Evolutionary conservation across 2,113 vertebrate species (phyloP), one percentile per base, ranked within the genome.

Genomic region (Neodontobutis hainanensis): DNA sequence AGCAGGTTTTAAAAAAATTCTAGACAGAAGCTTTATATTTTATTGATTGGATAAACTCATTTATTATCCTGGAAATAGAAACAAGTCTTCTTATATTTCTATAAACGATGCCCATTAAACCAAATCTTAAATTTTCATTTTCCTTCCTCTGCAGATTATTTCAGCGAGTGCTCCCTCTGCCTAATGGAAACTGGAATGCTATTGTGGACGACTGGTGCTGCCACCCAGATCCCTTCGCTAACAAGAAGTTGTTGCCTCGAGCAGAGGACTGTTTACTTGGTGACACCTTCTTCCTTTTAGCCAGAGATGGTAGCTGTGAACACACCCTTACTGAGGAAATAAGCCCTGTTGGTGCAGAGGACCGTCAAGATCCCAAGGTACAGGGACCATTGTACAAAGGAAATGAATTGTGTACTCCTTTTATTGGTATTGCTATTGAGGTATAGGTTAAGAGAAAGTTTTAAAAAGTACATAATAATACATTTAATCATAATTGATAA

Each of bases 171-270:
- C 96, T 99, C 61, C 95, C 96, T 46, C 88, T 98, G 46, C 97
- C 97, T 0, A 93, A 93, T 55, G 94, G 95, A 58, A 94, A 96
- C 88, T 99, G 97, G 97, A 96, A 88, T 50, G 81, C 93, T 66
- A 88, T 99, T 5, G 95, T 98, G 68, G 97, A 94, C 16, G 96
- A 97, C 71, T 98, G 97, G 97, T 99, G 97, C 73, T 99, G 97
- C 81, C 97, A 99, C 76, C 91, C 96, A 0, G 91, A 96, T 79
- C 97, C 97, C 3, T 98, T 99, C 70, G 93, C 94, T 34, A 92
- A 92, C 81, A 93, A 84, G 78, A 81, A 92, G 79, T 90, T 97
- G 75, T 83, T 93, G 47, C 97, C 97, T 7, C 87, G 81, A 80
- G 84, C 82, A 11, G 92, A 91, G 4, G 97, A 99, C 77, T 99